Conservation (phyloP, 2,113 vertebrate genomes). For the Triplophysa tibetana region DNA sequence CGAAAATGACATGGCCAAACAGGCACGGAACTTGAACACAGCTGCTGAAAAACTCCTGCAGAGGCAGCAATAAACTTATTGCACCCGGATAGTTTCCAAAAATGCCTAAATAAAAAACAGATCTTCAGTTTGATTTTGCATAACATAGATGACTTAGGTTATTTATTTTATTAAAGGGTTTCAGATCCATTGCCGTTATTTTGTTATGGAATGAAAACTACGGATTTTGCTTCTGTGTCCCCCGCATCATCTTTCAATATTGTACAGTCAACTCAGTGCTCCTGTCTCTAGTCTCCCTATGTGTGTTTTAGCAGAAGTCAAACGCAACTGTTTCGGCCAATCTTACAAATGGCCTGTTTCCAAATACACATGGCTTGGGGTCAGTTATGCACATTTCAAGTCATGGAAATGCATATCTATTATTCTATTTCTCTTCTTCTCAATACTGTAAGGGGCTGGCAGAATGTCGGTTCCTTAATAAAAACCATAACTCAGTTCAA, state of each 20-base stretch:
- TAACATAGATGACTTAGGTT: slow-evolving; percentile 60
- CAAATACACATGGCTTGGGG: not conserved
- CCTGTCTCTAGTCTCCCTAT: slow-evolving; percentile 40
- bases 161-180: slow-evolving; percentile 63
- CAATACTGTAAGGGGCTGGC: slow-evolving; percentile 19
- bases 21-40: slow-evolving; percentile 93
- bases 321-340: slow-evolving; percentile 22
- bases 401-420: slow-evolving; percentile 35
- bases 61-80: slow-evolving; percentile 80
- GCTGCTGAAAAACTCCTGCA: slow-evolving; percentile 91
- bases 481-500: slow-evolving; percentile 29
- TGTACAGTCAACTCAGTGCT: slow-evolving; percentile 53
- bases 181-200: slow-evolving; percentile 53
- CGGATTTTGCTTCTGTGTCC: slow-evolving; percentile 51
- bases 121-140: slow-evolving; percentile 42
- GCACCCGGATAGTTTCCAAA: slow-evolving; percentile 38
- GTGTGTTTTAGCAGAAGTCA: slow-evolving; percentile 40
- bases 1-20: slow-evolving; percentile 97
- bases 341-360: not conserved
- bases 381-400: slow-evolving; percentile 26
- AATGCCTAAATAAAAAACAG: slow-evolving; percentile 10
- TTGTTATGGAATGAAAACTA: slow-evolving; percentile 60
- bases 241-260: slow-evolving; percentile 65
- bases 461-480: slow-evolving; percentile 12
- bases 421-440: slow-evolving; percentile 22